Base-by-base conservation (phyloP, 1,140 invertebrate species). In the Leptinotarsa lineolata region DNA sequence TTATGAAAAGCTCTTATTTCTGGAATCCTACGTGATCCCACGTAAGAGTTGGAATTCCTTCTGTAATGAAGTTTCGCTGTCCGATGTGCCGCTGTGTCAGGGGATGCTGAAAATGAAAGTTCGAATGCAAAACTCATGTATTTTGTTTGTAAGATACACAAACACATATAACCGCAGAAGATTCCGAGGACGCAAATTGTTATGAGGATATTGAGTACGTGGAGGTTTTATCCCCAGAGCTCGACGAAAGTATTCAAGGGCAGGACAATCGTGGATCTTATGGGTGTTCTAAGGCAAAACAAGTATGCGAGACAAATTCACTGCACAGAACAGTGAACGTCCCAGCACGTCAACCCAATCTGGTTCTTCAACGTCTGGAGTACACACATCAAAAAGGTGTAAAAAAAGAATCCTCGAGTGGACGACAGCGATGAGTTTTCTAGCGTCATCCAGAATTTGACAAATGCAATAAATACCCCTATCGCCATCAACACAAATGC, bases 361-460 rank as follows among this genome's bases (percentile, higher is more conserved):
- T 18, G 54, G 54, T 18, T 13, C 8, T 58, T 58, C 54, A 58
- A 58, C 54, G 54, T 58, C 54, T 58, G 54, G 54, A 58, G 54
- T 58, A 58, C 18, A 18, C 54, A 13, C 54, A 58, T 16, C 54
- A 58, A 18, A 4, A 58, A 58, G 1, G 54, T 18, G 54, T 13
- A 58, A 58, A 58, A 58, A 58, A 58, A 58, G 11, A 58, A 58
- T 58, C 54, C 8, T 58, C 54, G 54, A 4, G 15, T 58, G 54
- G 54, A 58, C 0, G 54, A 58, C 54, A 58, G 54, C 54, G 54
- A 58, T 18, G 54, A 13, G 6, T 1, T 58, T 58, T 58, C 54
- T 16, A 58, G 54, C 18, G 54, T 58, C 54, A 58, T 58, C 3
- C 15, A 58, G 54, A 58, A 58, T 58, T 58, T 58, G 18, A 58